A percentile compares a stretch with the other conserved stretches of the same genome.
phyloP scores from a whole-genome alignment of 2,888 invertebrate species.

The Seira sanloemensis region DNA sequence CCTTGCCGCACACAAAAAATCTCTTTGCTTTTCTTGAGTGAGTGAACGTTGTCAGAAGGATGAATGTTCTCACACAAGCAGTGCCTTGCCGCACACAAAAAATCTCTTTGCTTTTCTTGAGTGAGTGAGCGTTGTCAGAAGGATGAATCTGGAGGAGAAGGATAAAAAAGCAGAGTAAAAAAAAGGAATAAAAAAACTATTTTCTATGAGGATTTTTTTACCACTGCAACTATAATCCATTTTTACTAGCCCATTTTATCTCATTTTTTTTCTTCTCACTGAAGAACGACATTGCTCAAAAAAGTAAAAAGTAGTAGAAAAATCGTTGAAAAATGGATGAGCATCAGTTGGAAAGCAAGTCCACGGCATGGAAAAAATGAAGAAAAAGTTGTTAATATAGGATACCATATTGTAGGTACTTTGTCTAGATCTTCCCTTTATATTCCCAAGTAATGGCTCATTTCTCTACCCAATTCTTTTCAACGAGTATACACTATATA shows the following conservation, averaged over 20 bases:
- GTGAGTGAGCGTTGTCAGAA: slow-evolving; percentile 58
- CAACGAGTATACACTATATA: no score
- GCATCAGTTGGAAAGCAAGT: background rate
- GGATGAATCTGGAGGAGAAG: slow-evolving; percentile 58
- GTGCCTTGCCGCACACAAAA: slow-evolving; percentile 29
- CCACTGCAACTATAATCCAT: slow-evolving; percentile 7
- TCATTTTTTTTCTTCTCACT: background rate
- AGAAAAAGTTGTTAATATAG: no score
- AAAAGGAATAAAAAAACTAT: slow-evolving; percentile 15
- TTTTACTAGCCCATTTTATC: slow-evolving; percentile 7
- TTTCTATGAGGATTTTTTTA: slow-evolving; percentile 14
- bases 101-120: slow-evolving; percentile 21
- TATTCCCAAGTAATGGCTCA: no score
- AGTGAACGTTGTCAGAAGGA: slow-evolving; percentile 59
- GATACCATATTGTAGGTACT: no score
- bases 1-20: slow-evolving; percentile 40
- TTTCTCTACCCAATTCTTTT: no score
- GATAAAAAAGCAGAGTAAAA: background rate
- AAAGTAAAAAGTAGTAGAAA: no score
- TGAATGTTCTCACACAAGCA: slow-evolving; percentile 37
- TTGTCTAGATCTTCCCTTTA: no score
- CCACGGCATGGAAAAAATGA: no score
- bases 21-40: slow-evolving; percentile 23
- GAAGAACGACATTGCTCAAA: background rate
- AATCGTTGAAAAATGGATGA: background rate